Percentiles rank a stretch among this genome's conserved stretches.
phyloP scores from a whole-genome alignment of 2,113 vertebrate genomes.

The Otocyon megalotis region DNA sequence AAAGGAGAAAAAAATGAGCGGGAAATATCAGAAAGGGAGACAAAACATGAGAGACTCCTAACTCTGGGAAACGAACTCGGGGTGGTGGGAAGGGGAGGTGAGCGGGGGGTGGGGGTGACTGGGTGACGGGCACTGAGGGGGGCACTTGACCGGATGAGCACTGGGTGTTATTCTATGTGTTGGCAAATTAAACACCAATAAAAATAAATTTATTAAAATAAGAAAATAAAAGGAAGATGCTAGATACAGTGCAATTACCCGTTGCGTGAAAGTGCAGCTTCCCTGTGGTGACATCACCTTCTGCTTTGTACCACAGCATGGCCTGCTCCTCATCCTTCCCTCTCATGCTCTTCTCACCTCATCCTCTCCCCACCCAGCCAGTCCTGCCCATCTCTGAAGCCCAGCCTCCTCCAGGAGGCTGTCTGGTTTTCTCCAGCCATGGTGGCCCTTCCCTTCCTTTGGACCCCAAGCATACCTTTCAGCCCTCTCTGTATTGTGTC shows the following conservation, averaged over 20 bases:
- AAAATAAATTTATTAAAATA: no score
- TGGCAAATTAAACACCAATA: no score
- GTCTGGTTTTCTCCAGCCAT: background rate
- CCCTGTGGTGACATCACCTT: background rate
- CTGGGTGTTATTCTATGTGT: no score
- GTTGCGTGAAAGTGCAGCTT: background rate
- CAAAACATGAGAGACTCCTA: no score
- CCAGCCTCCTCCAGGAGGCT: background rate
- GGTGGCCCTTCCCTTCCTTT: background rate
- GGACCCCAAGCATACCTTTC: background rate
- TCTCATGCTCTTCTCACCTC: background rate
- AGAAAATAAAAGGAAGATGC: background rate
- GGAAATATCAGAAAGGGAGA: no score
- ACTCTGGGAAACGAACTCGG: no score
- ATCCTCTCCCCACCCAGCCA: background rate
- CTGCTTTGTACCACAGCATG: background rate
- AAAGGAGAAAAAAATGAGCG: no score
- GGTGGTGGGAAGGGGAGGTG: no score
- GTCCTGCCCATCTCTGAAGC: background rate
- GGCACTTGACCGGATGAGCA: no score
- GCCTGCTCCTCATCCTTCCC: background rate
- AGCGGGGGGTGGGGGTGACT: no score
- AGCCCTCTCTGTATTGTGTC: background rate
- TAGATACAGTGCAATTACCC: background rate
- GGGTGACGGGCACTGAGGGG: no score